Evolutionary conservation across 2,113 vertebrate genomes (phyloP).

Genomic region (Xiphias gladius): DNA sequence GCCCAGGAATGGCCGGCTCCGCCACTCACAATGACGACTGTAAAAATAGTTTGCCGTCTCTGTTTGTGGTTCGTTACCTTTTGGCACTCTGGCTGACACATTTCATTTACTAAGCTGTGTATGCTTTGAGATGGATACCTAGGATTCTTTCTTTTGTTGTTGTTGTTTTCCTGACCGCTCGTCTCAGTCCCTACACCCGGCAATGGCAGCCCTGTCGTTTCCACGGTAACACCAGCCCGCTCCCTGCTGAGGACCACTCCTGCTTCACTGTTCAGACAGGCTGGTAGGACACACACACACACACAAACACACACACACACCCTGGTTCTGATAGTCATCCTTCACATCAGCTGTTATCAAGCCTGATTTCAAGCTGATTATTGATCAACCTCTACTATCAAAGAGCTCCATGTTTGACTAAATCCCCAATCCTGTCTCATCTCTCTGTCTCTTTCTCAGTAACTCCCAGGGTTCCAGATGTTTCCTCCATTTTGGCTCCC

Average conservation of each 20-base stretch:
- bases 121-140: no score
- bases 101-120: no score
- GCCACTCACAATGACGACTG: no score
- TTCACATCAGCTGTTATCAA: neutral
- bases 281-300: constrained; percentile 72
- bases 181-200: constrained; percentile 75
- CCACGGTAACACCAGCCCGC: constrained; percentile 71
- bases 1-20: no score
- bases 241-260: constrained; percentile 69
- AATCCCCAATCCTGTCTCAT: neutral
- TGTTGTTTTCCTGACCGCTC: constrained; percentile 54
- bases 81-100: no score
- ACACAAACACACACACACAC: no score
- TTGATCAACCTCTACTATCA: neutral
- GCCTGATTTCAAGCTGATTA: neutral
- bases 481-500: constrained; percentile 71
- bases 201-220: constrained; percentile 40
- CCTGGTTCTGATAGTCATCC: no score
- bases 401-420: neutral
- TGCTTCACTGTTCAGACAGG: constrained; percentile 78
- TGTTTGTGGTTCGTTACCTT: no score
- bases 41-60: no score
- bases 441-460: constrained; percentile 47
- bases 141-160: neutral
- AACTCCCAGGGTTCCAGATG: constrained; percentile 74